Percentiles rank a stretch among this genome's conserved stretches.
phyloP scores from a whole-genome alignment of 2,113 vertebrate genomes.

The Petromus typicus region DNA sequence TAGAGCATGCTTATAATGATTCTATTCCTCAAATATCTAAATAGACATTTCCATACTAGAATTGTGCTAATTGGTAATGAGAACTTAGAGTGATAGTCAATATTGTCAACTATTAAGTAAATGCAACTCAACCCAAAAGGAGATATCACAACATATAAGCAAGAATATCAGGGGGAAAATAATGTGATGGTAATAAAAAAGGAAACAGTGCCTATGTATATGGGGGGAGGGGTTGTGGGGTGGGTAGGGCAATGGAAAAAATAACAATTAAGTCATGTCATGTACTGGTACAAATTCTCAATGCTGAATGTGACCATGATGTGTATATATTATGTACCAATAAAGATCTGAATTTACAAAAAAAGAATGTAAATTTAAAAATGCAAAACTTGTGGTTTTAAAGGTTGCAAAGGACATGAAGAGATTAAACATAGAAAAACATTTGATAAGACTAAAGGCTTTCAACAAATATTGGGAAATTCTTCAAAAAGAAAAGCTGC shows the following conservation, averaged over 20 bases:
- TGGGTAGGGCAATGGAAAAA: no score
- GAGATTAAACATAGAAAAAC: background rate
- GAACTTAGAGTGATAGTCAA: background rate
- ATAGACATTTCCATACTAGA: background rate
- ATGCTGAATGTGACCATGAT: no score
- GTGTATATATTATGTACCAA: no score
- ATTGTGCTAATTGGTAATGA: background rate
- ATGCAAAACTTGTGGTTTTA: no score
- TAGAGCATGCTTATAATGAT: background rate
- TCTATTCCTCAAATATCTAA: background rate
- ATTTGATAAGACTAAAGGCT: background rate
- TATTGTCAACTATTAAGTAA: background rate
- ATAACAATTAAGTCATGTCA: no score
- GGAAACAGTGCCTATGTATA: no score
- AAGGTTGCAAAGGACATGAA: background rate
- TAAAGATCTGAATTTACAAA: no score
- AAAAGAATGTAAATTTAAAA: no score
- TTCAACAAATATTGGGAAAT: background rate
- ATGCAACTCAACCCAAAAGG: background rate
- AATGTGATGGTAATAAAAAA: no score
- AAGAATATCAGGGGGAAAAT: no score
- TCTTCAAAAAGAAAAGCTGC: background rate
- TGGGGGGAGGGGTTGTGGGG: no score
- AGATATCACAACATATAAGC: background rate
- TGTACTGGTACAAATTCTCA: no score